phyloP scores from a whole-genome alignment of 2,113 vertebrate genomes.

The Laticauda colubrina region DNA sequence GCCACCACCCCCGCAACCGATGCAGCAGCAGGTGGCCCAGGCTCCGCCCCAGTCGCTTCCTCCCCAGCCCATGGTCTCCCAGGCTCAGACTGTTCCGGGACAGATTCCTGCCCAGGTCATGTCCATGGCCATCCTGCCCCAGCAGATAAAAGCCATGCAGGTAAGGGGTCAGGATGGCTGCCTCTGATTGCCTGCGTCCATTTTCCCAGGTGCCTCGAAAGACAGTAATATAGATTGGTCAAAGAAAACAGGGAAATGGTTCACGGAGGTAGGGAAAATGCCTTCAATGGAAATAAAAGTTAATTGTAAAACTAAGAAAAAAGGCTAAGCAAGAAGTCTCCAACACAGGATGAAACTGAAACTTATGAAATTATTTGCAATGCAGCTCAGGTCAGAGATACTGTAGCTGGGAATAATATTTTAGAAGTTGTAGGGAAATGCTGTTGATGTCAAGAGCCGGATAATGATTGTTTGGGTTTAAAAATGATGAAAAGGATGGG shows the following conservation, averaged over 20 bases:
- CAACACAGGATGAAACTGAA: neutral
- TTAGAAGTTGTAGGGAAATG: neutral
- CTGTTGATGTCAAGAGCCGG: neutral
- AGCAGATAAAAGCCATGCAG: slow-evolving; percentile 71
- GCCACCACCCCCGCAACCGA: slow-evolving; percentile 68
- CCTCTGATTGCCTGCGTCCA: neutral
- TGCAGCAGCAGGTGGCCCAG: slow-evolving; percentile 79
- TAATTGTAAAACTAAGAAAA: neutral
- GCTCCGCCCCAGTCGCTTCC: slow-evolving; percentile 71
- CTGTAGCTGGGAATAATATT: neutral
- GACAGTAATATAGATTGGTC: neutral
- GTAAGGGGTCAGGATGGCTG: neutral
- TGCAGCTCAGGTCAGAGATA: neutral
- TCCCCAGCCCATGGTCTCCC: slow-evolving; percentile 71
- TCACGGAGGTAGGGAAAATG: neutral
- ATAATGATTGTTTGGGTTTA: neutral
- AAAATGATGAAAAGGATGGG: neutral
- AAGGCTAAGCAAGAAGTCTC: neutral
- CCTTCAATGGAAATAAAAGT: neutral
- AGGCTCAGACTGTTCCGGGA: slow-evolving; percentile 70
- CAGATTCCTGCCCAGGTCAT: slow-evolving; percentile 71
- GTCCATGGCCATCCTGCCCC: slow-evolving; percentile 67
- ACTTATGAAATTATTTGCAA: neutral
- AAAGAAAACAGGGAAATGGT: neutral
- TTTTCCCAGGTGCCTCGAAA: neutral